Evolutionary conservation across 2,888 invertebrate species (phyloP).

Genomic region (Ormyrus nitidulus): DNA sequence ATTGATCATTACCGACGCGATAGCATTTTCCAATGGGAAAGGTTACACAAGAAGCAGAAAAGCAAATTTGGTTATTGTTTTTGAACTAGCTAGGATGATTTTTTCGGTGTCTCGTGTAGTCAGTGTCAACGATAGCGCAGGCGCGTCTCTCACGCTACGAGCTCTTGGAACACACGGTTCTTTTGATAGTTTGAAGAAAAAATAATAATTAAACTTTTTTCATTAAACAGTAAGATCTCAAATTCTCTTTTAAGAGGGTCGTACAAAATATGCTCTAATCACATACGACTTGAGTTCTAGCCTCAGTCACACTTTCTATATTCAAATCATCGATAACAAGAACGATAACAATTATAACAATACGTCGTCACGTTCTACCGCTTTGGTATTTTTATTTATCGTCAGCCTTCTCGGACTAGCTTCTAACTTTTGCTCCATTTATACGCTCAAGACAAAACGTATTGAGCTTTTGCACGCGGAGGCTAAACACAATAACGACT

Average conservation of each 20-base stretch:
- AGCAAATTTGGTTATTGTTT: constrained; percentile 23
- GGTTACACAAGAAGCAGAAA: constrained; percentile 24
- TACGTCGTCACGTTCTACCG: constrained; percentile 48
- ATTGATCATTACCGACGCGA: neutral
- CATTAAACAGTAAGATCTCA: constrained; percentile 45
- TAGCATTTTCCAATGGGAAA: constrained; percentile 5
- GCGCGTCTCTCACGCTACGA: constrained; percentile 33
- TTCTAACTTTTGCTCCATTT: constrained; percentile 50
- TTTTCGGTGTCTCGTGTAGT: constrained; percentile 28
- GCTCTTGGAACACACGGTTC: constrained; percentile 27
- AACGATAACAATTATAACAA: constrained; percentile 57
- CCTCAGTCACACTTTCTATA: constrained; percentile 54
- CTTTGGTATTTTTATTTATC: constrained; percentile 54
- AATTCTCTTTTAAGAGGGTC: constrained; percentile 46
- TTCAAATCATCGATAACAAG: constrained; percentile 54
- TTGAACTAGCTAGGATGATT: constrained; percentile 23
- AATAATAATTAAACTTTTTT: constrained; percentile 51
- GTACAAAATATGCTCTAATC: constrained; percentile 58
- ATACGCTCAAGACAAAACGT: constrained; percentile 43
- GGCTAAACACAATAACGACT: constrained; percentile 48
- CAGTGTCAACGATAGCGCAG: constrained; percentile 54
- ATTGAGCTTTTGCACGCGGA: constrained; percentile 38
- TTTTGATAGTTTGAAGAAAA: constrained; percentile 54
- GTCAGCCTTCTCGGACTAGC: constrained; percentile 57
- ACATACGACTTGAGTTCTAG: constrained; percentile 52